Percentiles rank a stretch among this genome's conserved stretches.
Conservation (phyloP, 2,888 invertebrate species). For the Halocaridina rubra region DNA sequence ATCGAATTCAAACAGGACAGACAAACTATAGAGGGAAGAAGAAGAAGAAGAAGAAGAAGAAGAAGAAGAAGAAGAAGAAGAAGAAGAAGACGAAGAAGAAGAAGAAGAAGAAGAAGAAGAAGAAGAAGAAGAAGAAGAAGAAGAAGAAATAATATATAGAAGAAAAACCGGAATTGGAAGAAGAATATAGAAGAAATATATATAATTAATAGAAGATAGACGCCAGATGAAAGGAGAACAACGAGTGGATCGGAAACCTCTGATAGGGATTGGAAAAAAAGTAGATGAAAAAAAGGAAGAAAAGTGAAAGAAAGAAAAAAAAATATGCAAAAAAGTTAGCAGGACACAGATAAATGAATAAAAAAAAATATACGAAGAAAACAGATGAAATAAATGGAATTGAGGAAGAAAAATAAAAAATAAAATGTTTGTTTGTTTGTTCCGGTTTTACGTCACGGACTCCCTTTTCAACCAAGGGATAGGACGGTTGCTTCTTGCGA, state of each 20-base stretch:
- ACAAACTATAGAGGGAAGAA: not conserved
- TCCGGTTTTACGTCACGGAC: too few relatives aligned
- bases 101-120: not conserved
- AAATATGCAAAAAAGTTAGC: not conserved
- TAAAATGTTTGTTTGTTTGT: too few relatives aligned
- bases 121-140: not conserved
- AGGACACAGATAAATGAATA: not conserved
- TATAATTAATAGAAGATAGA: too few relatives aligned
- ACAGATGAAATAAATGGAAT: not conserved
- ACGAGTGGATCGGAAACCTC: too few relatives aligned
- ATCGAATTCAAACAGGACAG: too few relatives aligned
- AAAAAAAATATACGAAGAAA: not conserved
- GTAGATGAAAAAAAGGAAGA: not conserved
- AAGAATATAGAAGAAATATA: too few relatives aligned
- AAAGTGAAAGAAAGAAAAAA: not conserved
- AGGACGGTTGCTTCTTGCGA: too few relatives aligned
- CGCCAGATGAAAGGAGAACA: too few relatives aligned
- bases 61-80: not conserved
- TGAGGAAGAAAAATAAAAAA: not conserved
- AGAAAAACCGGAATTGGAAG: not conserved
- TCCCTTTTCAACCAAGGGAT: too few relatives aligned
- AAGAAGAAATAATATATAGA: not conserved
- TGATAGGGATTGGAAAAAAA: too few relatives aligned
- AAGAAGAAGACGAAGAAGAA: too few relatives aligned
- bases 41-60: not conserved